Evolutionary conservation across 2,797 vertebrate species (phyloP), one percentile per base, ranked within the genome.

Genomic region (Pipistrellus pygmaeus): DNA sequence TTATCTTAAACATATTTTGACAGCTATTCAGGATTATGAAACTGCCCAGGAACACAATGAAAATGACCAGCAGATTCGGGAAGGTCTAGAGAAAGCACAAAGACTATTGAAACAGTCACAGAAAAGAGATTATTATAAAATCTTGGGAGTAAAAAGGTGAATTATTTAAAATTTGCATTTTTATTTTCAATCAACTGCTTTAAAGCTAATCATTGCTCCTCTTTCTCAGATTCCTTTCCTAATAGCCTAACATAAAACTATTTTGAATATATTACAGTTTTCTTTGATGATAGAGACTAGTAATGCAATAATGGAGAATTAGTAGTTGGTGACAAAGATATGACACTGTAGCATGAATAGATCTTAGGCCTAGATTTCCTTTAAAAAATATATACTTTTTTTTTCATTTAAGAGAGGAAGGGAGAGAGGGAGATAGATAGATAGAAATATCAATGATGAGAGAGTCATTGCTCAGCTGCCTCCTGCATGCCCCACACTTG

Each of bases 41-140:
- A 98, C 97, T 3, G 99, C 99, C 13, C 98, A 98, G 83, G 98
- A 99, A 96, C 98, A 99, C 94, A 99, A 98, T 60, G 99, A 99
- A 96, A 99, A 99, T 55, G 99, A 99, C 97, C 99, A 98, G 69
- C 98, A 99, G 98, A 98, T 99, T 94, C 99, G 98, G 92, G 99
- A 99, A 98, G 99, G 99, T 30, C 98, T 99, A 75, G 99, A 99
- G 93, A 99, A 98, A 98, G 99, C 99, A 68, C 99, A 99, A 96
- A 98, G 98, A 92, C 98, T 99, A 82, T 97, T 99, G 96, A 99
- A 99, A 97, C 99, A 99, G 97, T 99, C 99, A 1, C 98, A 99
- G 97, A 99, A 99, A 97, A 99, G 98, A 96, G 99, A 99, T 98
- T 99, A 99, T 97, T 99, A 99, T 96, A 99, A 99, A 98, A 99